Evolutionary conservation across 2,888 invertebrate genomes (phyloP).

Genomic region (Operophtera brumata): DNA sequence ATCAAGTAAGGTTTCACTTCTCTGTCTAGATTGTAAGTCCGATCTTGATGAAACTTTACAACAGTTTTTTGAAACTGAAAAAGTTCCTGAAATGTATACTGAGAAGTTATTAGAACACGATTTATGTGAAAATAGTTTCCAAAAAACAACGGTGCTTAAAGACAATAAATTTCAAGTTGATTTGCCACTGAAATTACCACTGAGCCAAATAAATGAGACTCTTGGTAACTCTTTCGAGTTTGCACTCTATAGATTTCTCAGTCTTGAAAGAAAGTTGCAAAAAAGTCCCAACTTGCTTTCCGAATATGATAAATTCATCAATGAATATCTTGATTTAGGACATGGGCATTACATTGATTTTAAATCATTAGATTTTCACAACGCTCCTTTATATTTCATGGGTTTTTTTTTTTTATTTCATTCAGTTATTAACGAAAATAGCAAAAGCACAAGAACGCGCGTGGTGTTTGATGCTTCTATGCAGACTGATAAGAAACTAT

Average conservation of each 20-base stretch:
- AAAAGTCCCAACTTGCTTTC: too few relatives aligned
- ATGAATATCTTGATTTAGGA: not conserved
- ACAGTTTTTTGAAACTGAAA: conserved; percentile 1
- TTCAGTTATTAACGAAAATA: not conserved
- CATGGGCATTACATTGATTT: not conserved
- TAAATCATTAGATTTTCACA: not conserved
- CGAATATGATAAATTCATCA: not conserved
- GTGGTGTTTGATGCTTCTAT: conserved; percentile 1
- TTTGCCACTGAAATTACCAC: too few relatives aligned
- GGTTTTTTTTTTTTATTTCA: too few relatives aligned
- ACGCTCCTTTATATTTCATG: not conserved
- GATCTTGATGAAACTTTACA: not conserved
- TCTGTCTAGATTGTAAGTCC: not conserved
- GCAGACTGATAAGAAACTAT: conserved; percentile 2
- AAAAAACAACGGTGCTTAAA: not conserved
- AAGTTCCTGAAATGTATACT: not conserved
- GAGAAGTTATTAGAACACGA: not conserved
- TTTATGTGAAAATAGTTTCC: not conserved
- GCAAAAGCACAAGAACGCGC: not conserved
- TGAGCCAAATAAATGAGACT: too few relatives aligned
- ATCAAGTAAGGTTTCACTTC: not conserved
- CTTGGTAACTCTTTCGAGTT: too few relatives aligned
- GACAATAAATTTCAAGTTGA: not conserved
- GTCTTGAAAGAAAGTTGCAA: too few relatives aligned
- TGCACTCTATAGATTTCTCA: too few relatives aligned